Conservation (phyloP, 2,888 invertebrate genomes). For the Agonopterix heracliana region DNA sequence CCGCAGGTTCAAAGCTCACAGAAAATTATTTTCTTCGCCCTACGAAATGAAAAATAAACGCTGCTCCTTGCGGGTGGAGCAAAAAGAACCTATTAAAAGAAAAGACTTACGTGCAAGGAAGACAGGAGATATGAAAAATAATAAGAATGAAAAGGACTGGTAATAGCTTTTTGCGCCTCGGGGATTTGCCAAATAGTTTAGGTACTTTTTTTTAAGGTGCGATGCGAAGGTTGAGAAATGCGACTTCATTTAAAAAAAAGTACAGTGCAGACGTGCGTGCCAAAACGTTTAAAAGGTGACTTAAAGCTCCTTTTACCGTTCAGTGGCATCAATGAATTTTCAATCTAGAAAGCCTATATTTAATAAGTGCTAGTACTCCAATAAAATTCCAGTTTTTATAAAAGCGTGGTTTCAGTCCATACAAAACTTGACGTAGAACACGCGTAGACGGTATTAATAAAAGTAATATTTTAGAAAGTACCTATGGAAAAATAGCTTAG, state of each 20-base stretch:
- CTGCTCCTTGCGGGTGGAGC: constrained; percentile 29
- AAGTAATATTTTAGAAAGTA: too few relatives aligned
- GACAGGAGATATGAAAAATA: constrained; percentile 19
- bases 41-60: constrained; percentile 74
- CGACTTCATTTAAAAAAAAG: constrained; percentile 44
- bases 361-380: too few relatives aligned
- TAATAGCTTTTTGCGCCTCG: constrained; percentile 30
- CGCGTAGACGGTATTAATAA: too few relatives aligned
- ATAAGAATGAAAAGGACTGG: constrained; percentile 27
- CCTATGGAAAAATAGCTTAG: too few relatives aligned
- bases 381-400: too few relatives aligned
- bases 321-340: too few relatives aligned
- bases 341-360: too few relatives aligned
- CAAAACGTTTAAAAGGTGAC: too few relatives aligned
- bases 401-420: too few relatives aligned
- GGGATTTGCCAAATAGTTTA: constrained; percentile 51
- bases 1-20: constrained; percentile 69
- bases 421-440: too few relatives aligned
- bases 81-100: constrained; percentile 28
- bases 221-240: too few relatives aligned
- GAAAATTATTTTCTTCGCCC: constrained; percentile 72
- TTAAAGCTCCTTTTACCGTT: too few relatives aligned
- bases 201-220: constrained; percentile 20
- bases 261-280: constrained; percentile 27
- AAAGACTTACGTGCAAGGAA: constrained; percentile 23